Conservation (phyloP, 2,113 vertebrate species). For the Illadopsis cleaveri region DNA sequence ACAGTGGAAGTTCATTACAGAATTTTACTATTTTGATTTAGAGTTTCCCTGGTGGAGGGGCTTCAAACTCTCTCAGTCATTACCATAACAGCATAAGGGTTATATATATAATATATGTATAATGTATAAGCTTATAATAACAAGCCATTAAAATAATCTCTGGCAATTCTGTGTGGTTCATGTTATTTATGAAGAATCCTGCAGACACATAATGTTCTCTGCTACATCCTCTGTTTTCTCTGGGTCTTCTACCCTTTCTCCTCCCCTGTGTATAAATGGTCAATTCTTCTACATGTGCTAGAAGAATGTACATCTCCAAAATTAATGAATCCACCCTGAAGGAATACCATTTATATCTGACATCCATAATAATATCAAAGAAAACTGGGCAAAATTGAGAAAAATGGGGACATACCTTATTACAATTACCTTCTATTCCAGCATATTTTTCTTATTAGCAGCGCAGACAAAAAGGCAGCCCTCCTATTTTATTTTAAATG, state of each 20-base stretch:
- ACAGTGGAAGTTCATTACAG: conserved; percentile 36
- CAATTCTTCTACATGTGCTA: conserved; percentile 26
- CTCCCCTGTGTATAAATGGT: conserved; percentile 54
- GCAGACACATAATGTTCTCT: conserved; percentile 4
- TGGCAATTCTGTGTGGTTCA: conserved; percentile 60
- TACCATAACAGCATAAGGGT: conserved; percentile 66
- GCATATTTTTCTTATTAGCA: conserved; percentile 67
- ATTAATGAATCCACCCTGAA: conserved; percentile 66
- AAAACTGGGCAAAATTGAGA: conserved; percentile 62
- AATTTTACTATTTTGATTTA: conserved; percentile 49
- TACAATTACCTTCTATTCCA: conserved; percentile 66
- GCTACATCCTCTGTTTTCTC: conserved; percentile 22
- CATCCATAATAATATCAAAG: conserved; percentile 69
- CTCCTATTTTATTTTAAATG: conserved; percentile 63
- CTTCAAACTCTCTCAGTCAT: conserved; percentile 68
- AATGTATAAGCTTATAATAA: too few relatives aligned
- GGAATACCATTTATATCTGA: conserved; percentile 55
- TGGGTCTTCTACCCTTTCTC: not conserved
- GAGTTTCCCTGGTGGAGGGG: conserved; percentile 53
- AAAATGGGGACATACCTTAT: conserved; percentile 62
- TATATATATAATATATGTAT: too few relatives aligned
- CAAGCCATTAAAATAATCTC: conserved; percentile 74
- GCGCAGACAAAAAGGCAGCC: conserved; percentile 28
- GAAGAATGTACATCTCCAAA: conserved; percentile 63
- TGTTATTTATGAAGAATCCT: conserved; percentile 56